phyloP scores from a whole-genome alignment of 2,888 invertebrate genomes.

The Rosalia funebris region DNA sequence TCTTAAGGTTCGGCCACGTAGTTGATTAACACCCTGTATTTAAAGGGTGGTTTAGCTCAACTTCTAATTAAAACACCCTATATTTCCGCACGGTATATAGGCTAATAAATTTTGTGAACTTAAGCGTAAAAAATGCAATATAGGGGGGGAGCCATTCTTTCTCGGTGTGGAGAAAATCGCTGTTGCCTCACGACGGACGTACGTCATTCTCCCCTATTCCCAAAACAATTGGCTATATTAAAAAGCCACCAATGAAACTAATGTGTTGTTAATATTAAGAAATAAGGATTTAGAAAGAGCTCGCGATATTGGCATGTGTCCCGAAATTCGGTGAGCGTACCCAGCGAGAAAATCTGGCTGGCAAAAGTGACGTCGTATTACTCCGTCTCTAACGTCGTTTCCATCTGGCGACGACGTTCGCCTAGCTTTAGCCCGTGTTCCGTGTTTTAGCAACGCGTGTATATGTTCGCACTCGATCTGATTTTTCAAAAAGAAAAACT shows the following conservation, averaged over 20 bases:
- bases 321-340: conserved; percentile 51
- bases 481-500: conserved; percentile 25
- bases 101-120: too few relatives aligned
- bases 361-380: conserved; percentile 43
- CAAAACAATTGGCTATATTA: conserved; percentile 1
- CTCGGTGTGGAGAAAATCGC: too few relatives aligned
- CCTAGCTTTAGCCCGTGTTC: conserved; percentile 38
- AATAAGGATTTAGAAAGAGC: conserved; percentile 45
- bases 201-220: conserved; percentile 1
- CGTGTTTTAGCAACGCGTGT: conserved; percentile 43
- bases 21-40: too few relatives aligned
- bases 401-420: conserved; percentile 33
- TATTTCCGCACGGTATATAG: too few relatives aligned
- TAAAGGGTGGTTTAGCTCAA: too few relatives aligned
- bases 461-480: conserved; percentile 41
- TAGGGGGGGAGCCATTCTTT: too few relatives aligned
- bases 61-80: too few relatives aligned
- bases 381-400: conserved; percentile 38
- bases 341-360: conserved; percentile 46
- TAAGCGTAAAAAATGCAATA: too few relatives aligned
- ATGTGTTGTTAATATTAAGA: conserved; percentile 38
- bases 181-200: too few relatives aligned
- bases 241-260: conserved; percentile 19
- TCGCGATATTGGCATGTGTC: conserved; percentile 48
- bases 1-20: too few relatives aligned